A percentile compares a stretch with the other conserved stretches of the same genome.
phyloP scores from a whole-genome alignment of 2,797 vertebrate species.

The Poeciliopsis gracilis region DNA sequence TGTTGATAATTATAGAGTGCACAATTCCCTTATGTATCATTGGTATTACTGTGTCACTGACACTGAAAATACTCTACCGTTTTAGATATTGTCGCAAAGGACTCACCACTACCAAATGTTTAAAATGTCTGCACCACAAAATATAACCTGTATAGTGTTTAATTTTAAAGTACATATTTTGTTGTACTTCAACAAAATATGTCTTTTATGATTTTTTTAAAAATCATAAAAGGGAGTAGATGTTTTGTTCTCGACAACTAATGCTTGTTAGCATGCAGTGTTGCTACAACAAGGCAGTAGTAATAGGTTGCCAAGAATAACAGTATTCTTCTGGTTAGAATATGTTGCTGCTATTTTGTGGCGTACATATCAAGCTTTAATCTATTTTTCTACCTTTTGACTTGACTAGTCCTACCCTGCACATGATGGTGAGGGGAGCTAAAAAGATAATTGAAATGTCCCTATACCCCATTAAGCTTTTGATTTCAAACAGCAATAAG shows the following conservation, averaged over 20 bases:
- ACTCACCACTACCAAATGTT: not conserved
- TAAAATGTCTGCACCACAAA: not conserved
- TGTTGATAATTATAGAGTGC: not conserved
- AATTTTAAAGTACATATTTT: not conserved
- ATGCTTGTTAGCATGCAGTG: not conserved
- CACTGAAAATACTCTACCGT: not conserved
- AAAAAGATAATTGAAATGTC: not conserved
- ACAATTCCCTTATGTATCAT: not conserved
- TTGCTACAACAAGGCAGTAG: not conserved
- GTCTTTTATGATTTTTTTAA: too few relatives aligned
- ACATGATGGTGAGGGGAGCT: conserved; percentile 1
- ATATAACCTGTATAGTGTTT: not conserved
- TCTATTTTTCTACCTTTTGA: not conserved
- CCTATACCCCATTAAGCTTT: not conserved
- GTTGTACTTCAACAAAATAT: too few relatives aligned
- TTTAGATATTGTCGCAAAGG: not conserved
- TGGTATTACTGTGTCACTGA: not conserved
- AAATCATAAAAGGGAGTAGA: not conserved
- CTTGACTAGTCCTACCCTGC: not conserved
- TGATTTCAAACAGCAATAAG: not conserved
- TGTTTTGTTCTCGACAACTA: not conserved
- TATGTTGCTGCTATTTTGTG: not conserved
- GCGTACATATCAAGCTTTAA: not conserved
- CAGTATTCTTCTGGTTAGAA: not conserved
- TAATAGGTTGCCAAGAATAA: not conserved